Evolutionary conservation across 2,888 invertebrate species (phyloP).

Genomic region (Sussaba pulchella): DNA sequence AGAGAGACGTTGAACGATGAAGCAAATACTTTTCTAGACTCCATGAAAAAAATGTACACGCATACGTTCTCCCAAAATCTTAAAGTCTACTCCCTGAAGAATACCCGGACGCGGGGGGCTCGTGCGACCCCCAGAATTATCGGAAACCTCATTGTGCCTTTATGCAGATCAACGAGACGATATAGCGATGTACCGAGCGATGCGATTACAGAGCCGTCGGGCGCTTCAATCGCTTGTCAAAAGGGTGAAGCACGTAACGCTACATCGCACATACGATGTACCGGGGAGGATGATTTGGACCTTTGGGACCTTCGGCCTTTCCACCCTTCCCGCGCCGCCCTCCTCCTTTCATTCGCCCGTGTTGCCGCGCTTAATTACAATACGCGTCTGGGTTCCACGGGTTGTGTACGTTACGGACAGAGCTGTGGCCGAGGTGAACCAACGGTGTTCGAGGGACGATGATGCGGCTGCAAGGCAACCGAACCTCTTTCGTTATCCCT

Average conservation of each 20-base stretch:
- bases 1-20: too few species aligned
- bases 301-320: conserved; percentile 62
- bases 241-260: conserved; percentile 56
- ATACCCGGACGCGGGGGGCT: too few species aligned
- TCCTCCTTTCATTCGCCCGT: conserved; percentile 5
- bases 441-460: conserved; percentile 49
- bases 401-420: conserved; percentile 69
- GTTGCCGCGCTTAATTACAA: conserved; percentile 75
- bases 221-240: conserved; percentile 56
- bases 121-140: conserved; percentile 2
- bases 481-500: conserved; percentile 18
- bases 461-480: conserved; percentile 51
- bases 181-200: neutral
- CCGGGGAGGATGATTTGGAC: conserved; percentile 58
- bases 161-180: conserved; percentile 24
- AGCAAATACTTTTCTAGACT: too few species aligned
- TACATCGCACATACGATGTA: conserved; percentile 49
- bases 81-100: too few species aligned
- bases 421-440: conserved; percentile 73
- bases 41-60: too few species aligned
- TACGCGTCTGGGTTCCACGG: conserved; percentile 75
- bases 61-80: too few species aligned
- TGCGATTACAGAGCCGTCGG: conserved; percentile 21
- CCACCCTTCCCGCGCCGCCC: conserved; percentile 9
- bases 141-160: conserved; percentile 25